phyloP scores from a whole-genome alignment of 2,888 invertebrate species.

The Sinelater perroti region DNA sequence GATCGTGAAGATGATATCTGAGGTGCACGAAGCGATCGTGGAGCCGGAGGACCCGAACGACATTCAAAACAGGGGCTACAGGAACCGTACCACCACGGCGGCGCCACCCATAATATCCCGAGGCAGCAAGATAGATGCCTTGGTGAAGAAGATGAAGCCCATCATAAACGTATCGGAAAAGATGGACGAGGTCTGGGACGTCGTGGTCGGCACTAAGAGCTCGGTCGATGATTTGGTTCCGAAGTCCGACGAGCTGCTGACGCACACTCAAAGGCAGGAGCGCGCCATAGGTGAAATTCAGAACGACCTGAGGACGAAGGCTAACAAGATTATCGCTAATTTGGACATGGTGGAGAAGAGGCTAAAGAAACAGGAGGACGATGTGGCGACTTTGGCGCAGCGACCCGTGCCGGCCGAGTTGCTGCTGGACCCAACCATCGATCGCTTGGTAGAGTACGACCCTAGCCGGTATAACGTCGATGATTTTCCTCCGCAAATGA shows the following conservation, averaged over 20 bases:
- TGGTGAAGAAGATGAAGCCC: slow-evolving; percentile 84
- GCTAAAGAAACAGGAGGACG: slow-evolving; percentile 85
- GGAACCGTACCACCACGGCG: slow-evolving; percentile 66
- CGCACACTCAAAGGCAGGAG: slow-evolving; percentile 87
- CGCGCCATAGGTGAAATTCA: slow-evolving; percentile 88
- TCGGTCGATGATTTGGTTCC: slow-evolving; percentile 87
- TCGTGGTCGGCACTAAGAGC: slow-evolving; percentile 87
- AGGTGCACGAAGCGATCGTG: slow-evolving; percentile 84
- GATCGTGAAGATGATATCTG: slow-evolving; percentile 79
- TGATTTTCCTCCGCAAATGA: slow-evolving; percentile 37
- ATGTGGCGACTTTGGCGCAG: slow-evolving; percentile 80
- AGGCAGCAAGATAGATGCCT: slow-evolving; percentile 79
- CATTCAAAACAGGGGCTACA: slow-evolving; percentile 44
- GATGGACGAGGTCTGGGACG: slow-evolving; percentile 92
- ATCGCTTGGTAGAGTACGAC: slow-evolving; percentile 81
- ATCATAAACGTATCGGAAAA: slow-evolving; percentile 87
- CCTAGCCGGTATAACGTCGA: slow-evolving; percentile 68
- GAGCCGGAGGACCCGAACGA: slow-evolving; percentile 70
- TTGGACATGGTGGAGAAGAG: slow-evolving; percentile 86
- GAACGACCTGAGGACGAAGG: slow-evolving; percentile 77
- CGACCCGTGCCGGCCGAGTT: slow-evolving; percentile 79
- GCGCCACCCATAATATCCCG: slow-evolving; percentile 65
- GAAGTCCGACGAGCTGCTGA: slow-evolving; percentile 84
- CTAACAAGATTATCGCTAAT: slow-evolving; percentile 87
- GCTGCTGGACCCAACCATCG: slow-evolving; percentile 79